Evolutionary conservation across 92 coral and sea anemone genomes (phyloP).

Genomic region (Actinernus sp.): DNA sequence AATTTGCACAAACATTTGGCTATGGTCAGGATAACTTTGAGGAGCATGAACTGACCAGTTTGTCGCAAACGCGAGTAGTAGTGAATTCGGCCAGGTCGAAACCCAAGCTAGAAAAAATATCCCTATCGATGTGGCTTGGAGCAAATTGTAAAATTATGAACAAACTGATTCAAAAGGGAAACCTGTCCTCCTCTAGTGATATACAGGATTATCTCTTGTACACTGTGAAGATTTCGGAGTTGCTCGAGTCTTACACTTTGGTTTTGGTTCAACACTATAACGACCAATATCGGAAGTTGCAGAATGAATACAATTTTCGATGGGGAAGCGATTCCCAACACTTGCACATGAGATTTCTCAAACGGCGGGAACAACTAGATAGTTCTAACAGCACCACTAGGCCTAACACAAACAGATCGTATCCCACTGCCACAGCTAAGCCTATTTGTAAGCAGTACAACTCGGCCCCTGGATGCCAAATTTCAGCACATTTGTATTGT

Average conservation of each 20-base stretch:
- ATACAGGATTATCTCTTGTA: conserved; percentile 18
- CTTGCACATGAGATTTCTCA: conserved; percentile 17
- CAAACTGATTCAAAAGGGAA: conserved; percentile 15
- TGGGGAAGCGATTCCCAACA: conserved; percentile 48
- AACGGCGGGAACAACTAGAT: conserved; percentile 6
- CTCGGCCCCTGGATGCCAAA: conserved; percentile 27
- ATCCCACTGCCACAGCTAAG: background rate
- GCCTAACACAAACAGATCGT: background rate
- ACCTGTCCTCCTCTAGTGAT: conserved; percentile 14
- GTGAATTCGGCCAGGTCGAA: conserved; percentile 33
- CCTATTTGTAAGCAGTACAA: conserved; percentile 27
- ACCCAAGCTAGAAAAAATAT: conserved; percentile 31
- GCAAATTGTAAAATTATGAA: conserved; percentile 42
- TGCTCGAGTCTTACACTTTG: conserved; percentile 14
- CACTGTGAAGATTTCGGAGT: conserved; percentile 22
- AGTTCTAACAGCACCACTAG: background rate
- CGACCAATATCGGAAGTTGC: conserved; percentile 28
- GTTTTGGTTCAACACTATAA: background rate
- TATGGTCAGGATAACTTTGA: conserved; percentile 30
- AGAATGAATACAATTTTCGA: conserved; percentile 29
- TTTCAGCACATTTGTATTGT: conserved; percentile 10
- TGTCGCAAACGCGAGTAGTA: conserved; percentile 15
- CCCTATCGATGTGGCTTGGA: conserved; percentile 26
- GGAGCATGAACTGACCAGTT: conserved; percentile 24
- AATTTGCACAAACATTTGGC: conserved; percentile 17